A percentile compares a stretch with the other conserved stretches of the same genome.
Conservation (phyloP, 1,140 invertebrate genomes). For the Pseudobourletiella spinata region DNA sequence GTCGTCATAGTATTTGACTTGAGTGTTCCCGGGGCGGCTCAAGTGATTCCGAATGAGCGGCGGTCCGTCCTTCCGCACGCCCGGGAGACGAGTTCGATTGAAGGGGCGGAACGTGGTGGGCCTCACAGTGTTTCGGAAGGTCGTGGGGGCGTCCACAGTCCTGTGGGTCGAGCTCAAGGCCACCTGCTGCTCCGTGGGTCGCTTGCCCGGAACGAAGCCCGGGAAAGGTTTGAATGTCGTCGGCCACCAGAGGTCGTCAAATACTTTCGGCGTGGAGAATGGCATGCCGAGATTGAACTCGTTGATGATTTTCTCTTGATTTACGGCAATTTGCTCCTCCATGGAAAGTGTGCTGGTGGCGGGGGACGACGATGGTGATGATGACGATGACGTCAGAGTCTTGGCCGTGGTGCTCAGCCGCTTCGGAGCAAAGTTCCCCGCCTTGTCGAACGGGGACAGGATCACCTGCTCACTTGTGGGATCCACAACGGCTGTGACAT, state of each 20-base stretch:
- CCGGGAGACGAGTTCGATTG: no score
- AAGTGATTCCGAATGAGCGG: background rate
- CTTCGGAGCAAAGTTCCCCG: background rate
- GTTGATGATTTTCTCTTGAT: background rate
- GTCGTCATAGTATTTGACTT: slow-evolving; percentile 19
- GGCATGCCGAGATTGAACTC: background rate
- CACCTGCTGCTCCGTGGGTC: background rate
- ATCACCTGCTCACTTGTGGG: slow-evolving; percentile 28
- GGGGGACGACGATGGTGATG: background rate
- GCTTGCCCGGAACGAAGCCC: background rate
- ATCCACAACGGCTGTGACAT: slow-evolving; percentile 24
- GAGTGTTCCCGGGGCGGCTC: background rate
- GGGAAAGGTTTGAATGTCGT: slow-evolving; percentile 29
- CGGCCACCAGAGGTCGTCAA: slow-evolving; percentile 21
- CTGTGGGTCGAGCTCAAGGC: background rate
- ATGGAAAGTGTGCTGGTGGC: background rate
- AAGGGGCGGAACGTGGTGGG: slow-evolving; percentile 27
- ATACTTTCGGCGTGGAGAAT: slow-evolving; percentile 9
- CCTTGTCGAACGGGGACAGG: slow-evolving; percentile 18
- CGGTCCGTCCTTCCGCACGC: background rate
- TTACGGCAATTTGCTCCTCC: slow-evolving; percentile 4
- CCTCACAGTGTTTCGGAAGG: slow-evolving; percentile 16
- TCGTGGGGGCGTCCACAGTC: slow-evolving; percentile 13
- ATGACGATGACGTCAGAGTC: background rate
- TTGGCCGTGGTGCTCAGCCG: background rate